Conservation (phyloP, 2,888 invertebrate genomes). For the Orthosia gothica region DNA sequence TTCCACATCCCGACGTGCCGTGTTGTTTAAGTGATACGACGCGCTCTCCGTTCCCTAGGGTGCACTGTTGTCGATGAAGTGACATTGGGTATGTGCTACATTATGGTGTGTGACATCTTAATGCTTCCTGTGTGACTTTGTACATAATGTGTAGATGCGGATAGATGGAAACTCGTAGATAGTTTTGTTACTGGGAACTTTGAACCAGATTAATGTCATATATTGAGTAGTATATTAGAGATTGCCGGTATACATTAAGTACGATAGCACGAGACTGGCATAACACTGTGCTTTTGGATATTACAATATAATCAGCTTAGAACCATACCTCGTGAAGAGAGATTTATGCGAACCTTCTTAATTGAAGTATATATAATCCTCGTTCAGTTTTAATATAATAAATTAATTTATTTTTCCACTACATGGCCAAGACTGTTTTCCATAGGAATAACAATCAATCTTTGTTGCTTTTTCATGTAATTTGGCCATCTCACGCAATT, state of each 20-base stretch:
- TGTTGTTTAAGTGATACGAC: slow-evolving; percentile 3
- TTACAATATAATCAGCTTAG: not conserved
- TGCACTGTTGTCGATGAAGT: slow-evolving; percentile 33
- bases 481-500: not conserved
- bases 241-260: not conserved
- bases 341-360: not conserved
- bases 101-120: not conserved
- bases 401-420: not conserved
- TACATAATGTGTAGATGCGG: not conserved
- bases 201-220: not conserved
- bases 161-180: not conserved
- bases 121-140: slow-evolving; percentile 12
- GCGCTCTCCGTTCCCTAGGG: slow-evolving; percentile 7
- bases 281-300: not conserved
- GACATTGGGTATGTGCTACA: slow-evolving; percentile 16
- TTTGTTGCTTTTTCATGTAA: not conserved
- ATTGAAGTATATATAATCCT: not conserved
- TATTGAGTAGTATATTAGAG: no score
- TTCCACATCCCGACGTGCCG: not conserved
- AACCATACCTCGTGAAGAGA: not conserved
- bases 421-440: not conserved
- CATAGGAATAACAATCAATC: not conserved
- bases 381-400: not conserved
- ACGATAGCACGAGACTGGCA: not conserved
- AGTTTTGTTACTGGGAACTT: not conserved